Percentiles rank a stretch among this genome's conserved stretches.
Conservation (phyloP, 1,140 invertebrate genomes). For the Pogonomyrmex californicus region DNA sequence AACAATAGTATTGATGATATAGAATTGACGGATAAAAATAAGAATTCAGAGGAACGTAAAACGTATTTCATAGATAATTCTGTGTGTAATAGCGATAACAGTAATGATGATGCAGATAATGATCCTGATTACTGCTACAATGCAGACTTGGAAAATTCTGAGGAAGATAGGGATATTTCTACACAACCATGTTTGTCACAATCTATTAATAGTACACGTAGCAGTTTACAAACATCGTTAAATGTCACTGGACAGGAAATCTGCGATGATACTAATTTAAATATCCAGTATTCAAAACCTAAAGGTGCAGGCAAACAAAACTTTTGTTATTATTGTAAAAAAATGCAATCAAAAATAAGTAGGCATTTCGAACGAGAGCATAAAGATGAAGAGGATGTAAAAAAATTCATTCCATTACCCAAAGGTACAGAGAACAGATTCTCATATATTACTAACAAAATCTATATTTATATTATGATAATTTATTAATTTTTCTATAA, state of each 20-base stretch:
- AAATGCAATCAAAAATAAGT: neutral
- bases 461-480: neutral
- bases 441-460: neutral
- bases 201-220: neutral
- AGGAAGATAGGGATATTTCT: neutral
- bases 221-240: neutral
- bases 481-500: neutral
- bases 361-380: neutral
- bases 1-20: neutral
- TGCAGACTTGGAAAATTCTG: neutral
- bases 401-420: neutral
- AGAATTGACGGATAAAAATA: neutral
- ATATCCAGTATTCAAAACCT: neutral
- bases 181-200: neutral
- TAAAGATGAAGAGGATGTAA: constrained; percentile 9
- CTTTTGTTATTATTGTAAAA: constrained; percentile 21
- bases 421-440: neutral
- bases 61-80: neutral
- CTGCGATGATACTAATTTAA: neutral
- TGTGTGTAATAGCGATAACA: neutral
- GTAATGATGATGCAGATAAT: neutral
- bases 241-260: neutral
- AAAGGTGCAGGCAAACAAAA: neutral
- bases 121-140: constrained; percentile 8
- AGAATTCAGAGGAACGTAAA: neutral